These are phyloP conservation scores for Alosa alosa DNA, from an alignment of 2,113 vertebrate species.

Conservation along the genomic window DNA sequence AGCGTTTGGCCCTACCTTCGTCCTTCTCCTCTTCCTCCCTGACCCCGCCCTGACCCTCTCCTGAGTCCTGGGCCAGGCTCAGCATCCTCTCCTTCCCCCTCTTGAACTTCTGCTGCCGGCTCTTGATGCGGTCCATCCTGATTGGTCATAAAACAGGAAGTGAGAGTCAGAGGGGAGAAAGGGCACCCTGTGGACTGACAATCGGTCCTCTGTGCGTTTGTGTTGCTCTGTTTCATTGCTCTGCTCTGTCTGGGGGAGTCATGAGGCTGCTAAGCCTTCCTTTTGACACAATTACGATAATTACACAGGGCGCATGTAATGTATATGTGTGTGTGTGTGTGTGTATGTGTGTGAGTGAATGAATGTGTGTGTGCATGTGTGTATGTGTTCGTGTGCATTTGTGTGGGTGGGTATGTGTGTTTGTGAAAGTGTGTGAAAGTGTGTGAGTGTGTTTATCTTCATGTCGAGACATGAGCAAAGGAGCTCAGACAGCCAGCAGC, in stretches of 20 bases:
- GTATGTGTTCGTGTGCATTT: neutral
- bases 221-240: neutral
- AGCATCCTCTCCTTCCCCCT: slow-evolving; percentile 91
- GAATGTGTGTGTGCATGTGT: neutral
- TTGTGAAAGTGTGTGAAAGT: neutral
- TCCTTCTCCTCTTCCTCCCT: slow-evolving; percentile 78
- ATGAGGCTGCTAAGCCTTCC: neutral
- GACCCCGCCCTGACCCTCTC: slow-evolving; percentile 62
- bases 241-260: neutral
- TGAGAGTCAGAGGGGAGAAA: neutral
- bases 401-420: neutral
- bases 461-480: slow-evolving; percentile 20
- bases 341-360: neutral
- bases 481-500: slow-evolving; percentile 20
- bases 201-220: neutral
- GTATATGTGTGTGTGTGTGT: slow-evolving; percentile 15
- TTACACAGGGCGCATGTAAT: slow-evolving; percentile 14
- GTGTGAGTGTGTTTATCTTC: slow-evolving; percentile 22
- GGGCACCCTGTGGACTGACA: neutral
- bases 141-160: neutral
- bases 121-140: slow-evolving; percentile 96
- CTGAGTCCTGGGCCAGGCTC: slow-evolving; percentile 81
- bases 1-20: slow-evolving; percentile 53
- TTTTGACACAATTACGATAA: slow-evolving; percentile 29
- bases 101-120: slow-evolving; percentile 91